Conservation (phyloP, 2,888 invertebrate species). For the Idaea aversata region DNA sequence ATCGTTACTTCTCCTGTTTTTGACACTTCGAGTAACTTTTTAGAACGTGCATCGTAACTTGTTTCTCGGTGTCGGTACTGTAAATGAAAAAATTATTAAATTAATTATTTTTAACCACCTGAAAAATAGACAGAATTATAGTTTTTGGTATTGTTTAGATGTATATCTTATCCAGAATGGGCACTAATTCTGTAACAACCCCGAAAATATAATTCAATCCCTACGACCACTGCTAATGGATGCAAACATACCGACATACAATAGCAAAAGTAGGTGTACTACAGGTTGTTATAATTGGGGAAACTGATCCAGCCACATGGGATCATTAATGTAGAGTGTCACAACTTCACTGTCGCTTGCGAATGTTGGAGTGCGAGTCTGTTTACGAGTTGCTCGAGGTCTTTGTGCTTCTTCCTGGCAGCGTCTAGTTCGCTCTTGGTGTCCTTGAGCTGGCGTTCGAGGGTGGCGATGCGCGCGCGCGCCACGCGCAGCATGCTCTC, state of each 20-base stretch:
- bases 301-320: constrained; percentile 27
- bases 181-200: not conserved
- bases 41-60: constrained; percentile 62
- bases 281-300: not conserved
- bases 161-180: not conserved
- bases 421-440: constrained; percentile 53
- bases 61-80: constrained; percentile 68
- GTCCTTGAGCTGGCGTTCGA: constrained; percentile 66
- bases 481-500: constrained; percentile 70
- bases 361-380: constrained; percentile 46
- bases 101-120: constrained; percentile 3
- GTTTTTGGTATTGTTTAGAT: not conserved
- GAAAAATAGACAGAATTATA: constrained; percentile 2
- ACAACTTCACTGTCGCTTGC: constrained; percentile 50
- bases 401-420: constrained; percentile 61
- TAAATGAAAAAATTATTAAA: constrained; percentile 18
- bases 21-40: constrained; percentile 62
- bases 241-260: not conserved
- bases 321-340: constrained; percentile 43
- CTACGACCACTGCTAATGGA: not conserved
- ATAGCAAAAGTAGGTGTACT: not conserved
- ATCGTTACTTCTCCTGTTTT: constrained; percentile 70
- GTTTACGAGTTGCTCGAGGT: constrained; percentile 70
- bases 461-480: constrained; percentile 57
- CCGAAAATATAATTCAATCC: not conserved